These are phyloP conservation scores for Eidolon dupreanum DNA, from an alignment of 2,797 vertebrate genomes.

Conservation along the genomic window DNA sequence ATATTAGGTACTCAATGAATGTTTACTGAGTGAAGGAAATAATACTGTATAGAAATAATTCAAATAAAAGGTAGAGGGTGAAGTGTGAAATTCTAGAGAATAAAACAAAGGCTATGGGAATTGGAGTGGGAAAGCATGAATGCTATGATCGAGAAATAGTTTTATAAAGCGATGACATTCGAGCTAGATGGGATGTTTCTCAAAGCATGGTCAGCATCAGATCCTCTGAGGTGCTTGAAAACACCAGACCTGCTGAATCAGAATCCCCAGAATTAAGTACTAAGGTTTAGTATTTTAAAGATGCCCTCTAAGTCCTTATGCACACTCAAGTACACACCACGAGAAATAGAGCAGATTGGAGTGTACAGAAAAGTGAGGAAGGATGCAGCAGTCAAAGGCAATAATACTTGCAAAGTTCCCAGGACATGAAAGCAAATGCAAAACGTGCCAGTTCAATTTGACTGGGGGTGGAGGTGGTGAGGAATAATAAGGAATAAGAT, in stretches of 20 bases:
- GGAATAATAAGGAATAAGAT: background rate
- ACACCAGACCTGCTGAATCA: background rate
- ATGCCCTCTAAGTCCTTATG: background rate
- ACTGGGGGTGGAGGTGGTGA: background rate
- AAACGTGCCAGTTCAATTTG: background rate
- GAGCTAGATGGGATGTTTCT: conserved; percentile 9
- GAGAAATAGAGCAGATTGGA: background rate
- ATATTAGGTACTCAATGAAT: background rate
- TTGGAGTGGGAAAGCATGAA: background rate
- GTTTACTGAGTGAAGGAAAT: background rate
- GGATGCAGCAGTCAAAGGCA: background rate
- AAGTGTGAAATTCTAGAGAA: background rate
- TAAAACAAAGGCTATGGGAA: background rate
- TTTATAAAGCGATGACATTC: conserved; percentile 20
- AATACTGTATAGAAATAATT: background rate
- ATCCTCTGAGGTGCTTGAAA: background rate
- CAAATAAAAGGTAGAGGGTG: background rate
- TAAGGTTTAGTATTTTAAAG: background rate
- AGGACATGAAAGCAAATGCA: background rate
- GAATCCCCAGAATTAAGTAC: background rate
- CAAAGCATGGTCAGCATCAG: background rate
- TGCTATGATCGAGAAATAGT: background rate
- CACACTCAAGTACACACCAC: background rate
- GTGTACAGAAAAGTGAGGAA: background rate
- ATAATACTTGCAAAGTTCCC: background rate